phyloP scores from a whole-genome alignment of 1,140 invertebrate species.

The Cotesia chilonis region DNA sequence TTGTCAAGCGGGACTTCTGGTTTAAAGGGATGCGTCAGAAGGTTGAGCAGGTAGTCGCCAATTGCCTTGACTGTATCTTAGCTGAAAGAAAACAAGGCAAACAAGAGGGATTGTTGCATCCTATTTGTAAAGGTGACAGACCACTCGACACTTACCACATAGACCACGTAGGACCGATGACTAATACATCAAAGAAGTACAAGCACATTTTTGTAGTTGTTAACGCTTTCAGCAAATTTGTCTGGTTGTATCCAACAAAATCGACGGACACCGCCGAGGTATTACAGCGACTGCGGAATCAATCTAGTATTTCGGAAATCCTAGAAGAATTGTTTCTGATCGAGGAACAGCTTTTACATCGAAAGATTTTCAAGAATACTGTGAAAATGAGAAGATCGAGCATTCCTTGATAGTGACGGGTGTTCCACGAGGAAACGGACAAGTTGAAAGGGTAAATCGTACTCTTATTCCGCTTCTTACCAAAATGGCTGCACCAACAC shows the following conservation, averaged over 20 bases:
- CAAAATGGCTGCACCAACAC: slow-evolving; percentile 47
- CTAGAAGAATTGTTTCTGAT: slow-evolving; percentile 41
- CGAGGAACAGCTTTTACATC: slow-evolving; percentile 36
- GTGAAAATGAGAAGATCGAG: slow-evolving; percentile 30
- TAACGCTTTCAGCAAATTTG: slow-evolving; percentile 47
- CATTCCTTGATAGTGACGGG: slow-evolving; percentile 28
- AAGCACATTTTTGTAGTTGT: slow-evolving; percentile 42
- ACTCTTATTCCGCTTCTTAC: slow-evolving; percentile 47
- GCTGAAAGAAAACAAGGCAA: no score
- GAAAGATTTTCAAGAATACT: slow-evolving; percentile 37
- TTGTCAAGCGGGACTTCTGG: no score
- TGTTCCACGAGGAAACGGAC: no score
- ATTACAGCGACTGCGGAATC: slow-evolving; percentile 34
- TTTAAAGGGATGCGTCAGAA: no score
- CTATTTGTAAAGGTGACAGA: no score
- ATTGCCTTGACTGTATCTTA: no score
- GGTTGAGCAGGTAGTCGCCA: no score
- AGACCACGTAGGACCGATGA: slow-evolving; percentile 50
- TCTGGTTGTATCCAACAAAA: no score
- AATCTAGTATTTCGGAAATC: no score
- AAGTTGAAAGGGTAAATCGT: slow-evolving; percentile 34
- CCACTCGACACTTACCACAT: slow-evolving; percentile 50
- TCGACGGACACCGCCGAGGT: slow-evolving; percentile 34
- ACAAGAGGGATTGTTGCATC: no score
- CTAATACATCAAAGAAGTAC: slow-evolving; percentile 36